These are phyloP conservation scores for Trachelus tabidus DNA, from an alignment of 2,888 invertebrate species.

Conservation along the genomic window DNA sequence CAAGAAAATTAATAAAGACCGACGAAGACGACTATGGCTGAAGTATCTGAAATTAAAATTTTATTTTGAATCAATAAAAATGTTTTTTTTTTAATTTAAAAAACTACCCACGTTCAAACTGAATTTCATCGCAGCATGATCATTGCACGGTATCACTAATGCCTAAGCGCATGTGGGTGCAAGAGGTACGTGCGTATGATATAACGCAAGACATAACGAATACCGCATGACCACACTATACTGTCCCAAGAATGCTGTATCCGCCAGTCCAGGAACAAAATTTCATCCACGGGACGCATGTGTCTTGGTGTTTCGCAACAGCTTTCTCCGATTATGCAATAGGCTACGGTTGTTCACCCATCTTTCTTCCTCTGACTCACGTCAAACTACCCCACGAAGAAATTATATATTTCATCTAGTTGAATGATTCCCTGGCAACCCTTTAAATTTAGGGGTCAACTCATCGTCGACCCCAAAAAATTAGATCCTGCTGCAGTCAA, in stretches of 20 bases:
- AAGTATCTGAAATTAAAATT: neutral
- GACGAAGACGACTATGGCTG: neutral
- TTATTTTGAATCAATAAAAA: neutral
- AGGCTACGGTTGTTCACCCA: constrained; percentile 43
- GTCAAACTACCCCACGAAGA: neutral
- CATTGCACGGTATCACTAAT: neutral
- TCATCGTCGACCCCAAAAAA: neutral
- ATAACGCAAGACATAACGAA: constrained; percentile 37
- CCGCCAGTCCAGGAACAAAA: neutral
- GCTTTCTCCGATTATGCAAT: constrained; percentile 56
- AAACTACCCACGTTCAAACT: neutral
- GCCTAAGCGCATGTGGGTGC: neutral
- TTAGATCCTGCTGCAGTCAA: neutral
- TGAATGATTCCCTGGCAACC: neutral
- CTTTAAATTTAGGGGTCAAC: too few species aligned
- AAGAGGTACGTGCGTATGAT: neutral
- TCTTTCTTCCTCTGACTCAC: constrained; percentile 37
- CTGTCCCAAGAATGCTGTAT: neutral
- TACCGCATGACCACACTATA: constrained; percentile 13
- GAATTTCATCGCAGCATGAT: constrained; percentile 17
- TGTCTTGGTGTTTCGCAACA: constrained; percentile 46
- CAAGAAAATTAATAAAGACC: neutral
- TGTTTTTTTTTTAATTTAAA: neutral
- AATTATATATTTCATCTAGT: neutral
- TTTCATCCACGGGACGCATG: neutral